These are phyloP conservation scores for Dicranocentrus wangi DNA, from an alignment of 2,888 invertebrate species.

Conservation along the genomic window DNA sequence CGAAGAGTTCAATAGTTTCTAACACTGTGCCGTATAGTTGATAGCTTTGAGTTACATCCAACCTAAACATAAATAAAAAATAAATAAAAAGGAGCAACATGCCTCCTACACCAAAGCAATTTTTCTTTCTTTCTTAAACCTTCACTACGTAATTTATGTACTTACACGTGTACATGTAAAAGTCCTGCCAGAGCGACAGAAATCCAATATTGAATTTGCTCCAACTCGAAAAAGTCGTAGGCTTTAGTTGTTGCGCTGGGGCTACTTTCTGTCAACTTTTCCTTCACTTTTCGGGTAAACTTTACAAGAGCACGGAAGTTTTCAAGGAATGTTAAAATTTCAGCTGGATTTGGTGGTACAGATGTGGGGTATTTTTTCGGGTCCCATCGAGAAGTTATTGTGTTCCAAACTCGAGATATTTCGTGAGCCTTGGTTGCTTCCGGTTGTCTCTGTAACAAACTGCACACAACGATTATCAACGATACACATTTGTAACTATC, in stretches of 20 bases:
- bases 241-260: too few species aligned
- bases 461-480: not conserved
- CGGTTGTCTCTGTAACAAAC: too few species aligned
- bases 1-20: conserved; percentile 26
- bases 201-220: not conserved
- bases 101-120: not conserved
- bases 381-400: too few species aligned
- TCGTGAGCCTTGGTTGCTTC: not conserved
- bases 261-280: too few species aligned
- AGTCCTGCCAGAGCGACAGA: not conserved
- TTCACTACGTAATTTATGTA: too few species aligned
- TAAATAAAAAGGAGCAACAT: not conserved
- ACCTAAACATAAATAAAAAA: not conserved
- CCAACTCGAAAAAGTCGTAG: not conserved
- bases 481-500: not conserved
- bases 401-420: not conserved
- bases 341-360: too few species aligned
- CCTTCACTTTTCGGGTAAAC: too few species aligned
- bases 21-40: conserved; percentile 10
- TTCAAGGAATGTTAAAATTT: too few species aligned
- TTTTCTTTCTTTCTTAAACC: not conserved
- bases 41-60: not conserved
- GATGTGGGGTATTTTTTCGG: too few species aligned
- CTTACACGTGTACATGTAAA: too few species aligned
- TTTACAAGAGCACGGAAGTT: too few species aligned